These are phyloP conservation scores for Petrolisthes manimaculis DNA, from an alignment of 2,888 invertebrate genomes.

Conservation along the genomic window DNA sequence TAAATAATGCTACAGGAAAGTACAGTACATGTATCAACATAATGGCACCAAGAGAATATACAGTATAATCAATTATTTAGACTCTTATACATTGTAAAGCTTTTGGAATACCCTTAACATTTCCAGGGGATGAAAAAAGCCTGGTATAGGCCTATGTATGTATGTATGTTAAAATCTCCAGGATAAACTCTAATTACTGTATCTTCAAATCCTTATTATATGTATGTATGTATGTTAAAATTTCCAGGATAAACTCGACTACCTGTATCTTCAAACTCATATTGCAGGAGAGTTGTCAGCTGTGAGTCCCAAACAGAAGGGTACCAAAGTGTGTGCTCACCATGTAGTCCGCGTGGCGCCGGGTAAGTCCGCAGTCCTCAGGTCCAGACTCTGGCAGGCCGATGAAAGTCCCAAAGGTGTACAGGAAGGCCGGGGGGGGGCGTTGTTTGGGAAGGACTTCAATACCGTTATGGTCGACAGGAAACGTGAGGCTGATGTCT, in stretches of 20 bases:
- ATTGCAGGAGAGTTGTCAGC: conserved; percentile 62
- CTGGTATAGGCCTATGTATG: too few species aligned
- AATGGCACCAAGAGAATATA: too few species aligned
- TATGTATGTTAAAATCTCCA: too few species aligned
- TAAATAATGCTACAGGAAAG: too few species aligned
- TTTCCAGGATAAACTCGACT: neutral
- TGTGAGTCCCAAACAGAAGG: conserved; percentile 64
- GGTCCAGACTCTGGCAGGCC: conserved; percentile 68
- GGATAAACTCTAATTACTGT: too few species aligned
- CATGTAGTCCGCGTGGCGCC: conserved; percentile 68
- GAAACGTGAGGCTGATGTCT: conserved; percentile 68
- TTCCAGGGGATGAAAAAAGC: too few species aligned
- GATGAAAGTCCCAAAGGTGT: conserved; percentile 65
- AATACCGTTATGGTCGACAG: conserved; percentile 68
- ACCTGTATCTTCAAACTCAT: neutral
- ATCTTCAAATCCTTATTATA: too few species aligned
- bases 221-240: too few species aligned
- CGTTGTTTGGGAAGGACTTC: conserved; percentile 50
- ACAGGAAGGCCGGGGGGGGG: neutral
- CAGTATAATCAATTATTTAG: too few species aligned
- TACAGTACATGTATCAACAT: too few species aligned
- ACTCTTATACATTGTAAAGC: too few species aligned
- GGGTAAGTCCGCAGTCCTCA: conserved; percentile 67
- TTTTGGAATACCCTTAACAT: too few species aligned
- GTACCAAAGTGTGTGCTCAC: conserved; percentile 69